phyloP scores from a whole-genome alignment of 2,113 vertebrate genomes.

The Sylvilagus bachmani region DNA sequence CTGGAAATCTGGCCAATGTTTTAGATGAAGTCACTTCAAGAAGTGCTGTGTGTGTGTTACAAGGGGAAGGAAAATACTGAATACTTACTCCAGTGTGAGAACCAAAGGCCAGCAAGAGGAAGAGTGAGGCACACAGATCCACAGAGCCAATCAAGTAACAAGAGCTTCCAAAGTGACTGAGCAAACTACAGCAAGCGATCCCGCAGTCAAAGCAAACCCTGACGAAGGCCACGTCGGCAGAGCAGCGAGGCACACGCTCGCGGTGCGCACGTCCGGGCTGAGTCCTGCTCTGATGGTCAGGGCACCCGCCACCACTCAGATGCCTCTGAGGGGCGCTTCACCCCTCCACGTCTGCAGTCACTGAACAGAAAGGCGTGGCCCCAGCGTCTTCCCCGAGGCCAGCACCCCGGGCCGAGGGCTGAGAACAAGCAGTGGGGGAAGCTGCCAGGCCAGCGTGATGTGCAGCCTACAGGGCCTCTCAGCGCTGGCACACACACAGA shows the following conservation, averaged over 20 bases:
- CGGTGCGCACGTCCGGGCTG: no score
- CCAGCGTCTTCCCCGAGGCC: no score
- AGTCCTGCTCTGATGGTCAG: no score
- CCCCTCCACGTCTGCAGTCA: no score
- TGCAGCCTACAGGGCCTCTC: neutral
- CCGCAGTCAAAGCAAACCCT: neutral
- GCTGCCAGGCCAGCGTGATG: fast-evolving
- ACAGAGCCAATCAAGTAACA: neutral
- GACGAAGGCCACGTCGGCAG: no score
- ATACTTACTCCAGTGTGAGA: neutral
- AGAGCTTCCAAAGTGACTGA: neutral
- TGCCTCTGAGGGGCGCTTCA: no score
- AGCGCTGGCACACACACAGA: neutral
- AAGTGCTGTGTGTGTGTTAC: neutral
- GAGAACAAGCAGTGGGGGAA: neutral
- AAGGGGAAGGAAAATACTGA: neutral
- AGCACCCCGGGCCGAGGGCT: neutral
- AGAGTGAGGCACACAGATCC: neutral
- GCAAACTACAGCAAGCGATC: neutral
- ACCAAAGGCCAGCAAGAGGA: neutral
- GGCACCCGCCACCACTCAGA: no score
- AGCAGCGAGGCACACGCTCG: no score
- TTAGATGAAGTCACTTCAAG: neutral
- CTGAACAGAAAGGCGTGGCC: no score
- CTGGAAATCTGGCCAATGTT: neutral